Evolutionary conservation across 2,888 invertebrate species (phyloP), one percentile per base, ranked within the genome.

Genomic region (Minunthozetes semirufus): DNA sequence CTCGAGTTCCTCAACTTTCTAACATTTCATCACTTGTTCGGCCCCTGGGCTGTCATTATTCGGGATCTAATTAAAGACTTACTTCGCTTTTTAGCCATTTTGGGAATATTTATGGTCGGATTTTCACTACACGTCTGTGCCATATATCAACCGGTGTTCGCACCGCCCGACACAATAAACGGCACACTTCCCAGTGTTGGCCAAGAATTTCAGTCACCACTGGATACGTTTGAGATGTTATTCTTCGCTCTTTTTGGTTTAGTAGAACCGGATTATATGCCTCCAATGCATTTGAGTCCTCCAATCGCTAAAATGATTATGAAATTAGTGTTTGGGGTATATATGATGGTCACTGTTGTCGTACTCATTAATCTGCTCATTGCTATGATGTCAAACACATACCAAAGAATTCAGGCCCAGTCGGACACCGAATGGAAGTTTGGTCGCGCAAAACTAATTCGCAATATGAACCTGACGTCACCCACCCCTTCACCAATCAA

Each of bases 381-480:
- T 89, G 98, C 98, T 87, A 97, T 98, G 97, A 97, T 98, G 96
- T 96, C 96, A 86, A 97, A 98, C 88, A 98, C 98, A 82, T 98
- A 99, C 86, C 97, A 98, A 85, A 89, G 96, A 83, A 97, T 97
- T 82, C 93, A 99, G 89, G 97, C 97, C 50, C 97, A 98, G 88
- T 98, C 98, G 66, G 99, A 99, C 85, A 97, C 95, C 81, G 99
- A 99, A 85, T 99, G 99, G 99, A 99, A 99, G 85, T 99, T 96
- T 83, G 98, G 99, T 38, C 85, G 99, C 81, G 98, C 98, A 74
- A 99, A 99, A 85, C 87, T 99, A 82, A 96, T 99, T 82, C 87
- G 98, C 79, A 96, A 96, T 82, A 99, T 99, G 97, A 98, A 97
- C 85, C 89, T 88, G 81, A 96, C 97, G 9, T 94, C 92, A 75